A percentile compares a stretch with the other conserved stretches of the same genome.
These are phyloP conservation scores for Lacanobia oleracea DNA, from an alignment of 2,888 invertebrate species.

Conservation along the genomic window DNA sequence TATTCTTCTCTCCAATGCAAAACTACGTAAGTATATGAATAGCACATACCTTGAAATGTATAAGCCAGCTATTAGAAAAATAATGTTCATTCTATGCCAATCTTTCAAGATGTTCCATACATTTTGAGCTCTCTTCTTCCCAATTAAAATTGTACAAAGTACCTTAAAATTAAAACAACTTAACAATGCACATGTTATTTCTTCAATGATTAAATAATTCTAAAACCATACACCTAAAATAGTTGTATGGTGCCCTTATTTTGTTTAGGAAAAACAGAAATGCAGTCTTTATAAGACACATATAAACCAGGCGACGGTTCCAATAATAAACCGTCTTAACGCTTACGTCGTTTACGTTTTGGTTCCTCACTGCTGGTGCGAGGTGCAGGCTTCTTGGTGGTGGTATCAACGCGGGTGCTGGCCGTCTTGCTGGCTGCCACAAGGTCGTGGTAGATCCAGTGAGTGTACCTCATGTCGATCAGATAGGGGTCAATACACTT, in stretches of 20 bases:
- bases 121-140: not conserved
- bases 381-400: not conserved
- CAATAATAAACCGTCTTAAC: not conserved
- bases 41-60: not conserved
- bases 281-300: not conserved
- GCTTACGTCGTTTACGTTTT: slow-evolving; percentile 19
- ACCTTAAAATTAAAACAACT: not conserved
- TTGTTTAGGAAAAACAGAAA: not conserved
- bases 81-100: not conserved
- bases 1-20: not conserved
- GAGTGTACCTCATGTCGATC: slow-evolving; percentile 41
- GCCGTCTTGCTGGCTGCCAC: slow-evolving; percentile 37
- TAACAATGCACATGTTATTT: not conserved
- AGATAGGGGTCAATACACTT: slow-evolving; percentile 52
- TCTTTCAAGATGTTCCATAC: slow-evolving; percentile 5
- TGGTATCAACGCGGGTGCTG: not conserved
- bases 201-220: not conserved
- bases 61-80: not conserved
- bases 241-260: not conserved
- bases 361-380: not conserved
- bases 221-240: not conserved
- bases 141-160: not conserved
- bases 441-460: slow-evolving; percentile 46
- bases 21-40: not conserved
- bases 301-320: not conserved